phyloP scores from a whole-genome alignment of 2,797 vertebrate species.

The Diceros bicornis region DNA sequence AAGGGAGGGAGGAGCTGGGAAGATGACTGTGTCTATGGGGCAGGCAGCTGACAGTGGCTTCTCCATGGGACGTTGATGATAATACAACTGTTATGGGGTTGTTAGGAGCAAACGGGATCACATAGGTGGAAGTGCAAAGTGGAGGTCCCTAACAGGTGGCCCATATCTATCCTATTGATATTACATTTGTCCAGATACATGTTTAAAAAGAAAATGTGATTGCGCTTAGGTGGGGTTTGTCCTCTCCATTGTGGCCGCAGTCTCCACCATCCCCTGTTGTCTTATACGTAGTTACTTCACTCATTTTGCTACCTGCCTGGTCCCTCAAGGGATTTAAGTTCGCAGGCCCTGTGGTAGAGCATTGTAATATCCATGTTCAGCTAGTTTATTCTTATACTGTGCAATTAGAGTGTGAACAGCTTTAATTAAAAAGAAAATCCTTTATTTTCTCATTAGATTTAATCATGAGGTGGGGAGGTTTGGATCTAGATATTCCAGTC shows the following conservation, averaged over 20 bases:
- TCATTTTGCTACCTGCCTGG: neutral
- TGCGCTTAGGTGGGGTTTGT: neutral
- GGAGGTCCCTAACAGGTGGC: neutral
- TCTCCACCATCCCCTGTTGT: neutral
- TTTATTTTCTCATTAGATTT: slow-evolving; percentile 38
- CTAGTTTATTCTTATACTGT: neutral
- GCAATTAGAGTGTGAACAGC: neutral
- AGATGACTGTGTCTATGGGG: neutral
- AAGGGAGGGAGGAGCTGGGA: neutral
- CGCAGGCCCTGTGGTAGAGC: neutral
- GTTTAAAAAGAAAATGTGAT: slow-evolving; percentile 25
- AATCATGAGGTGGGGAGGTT: neutral
- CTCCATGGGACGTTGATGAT: neutral
- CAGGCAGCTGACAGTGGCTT: neutral
- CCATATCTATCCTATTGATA: too few relatives aligned
- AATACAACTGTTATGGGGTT: neutral
- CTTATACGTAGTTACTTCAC: neutral
- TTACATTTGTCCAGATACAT: neutral
- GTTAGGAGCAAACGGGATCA: neutral
- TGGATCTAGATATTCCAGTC: neutral
- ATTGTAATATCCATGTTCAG: neutral
- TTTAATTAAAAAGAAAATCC: slow-evolving; percentile 13
- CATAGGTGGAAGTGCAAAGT: neutral
- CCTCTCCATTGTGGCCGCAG: neutral
- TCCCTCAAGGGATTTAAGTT: neutral